Evolutionary conservation across 2,888 invertebrate species (phyloP).

Genomic region (Allolobophora icterica): DNA sequence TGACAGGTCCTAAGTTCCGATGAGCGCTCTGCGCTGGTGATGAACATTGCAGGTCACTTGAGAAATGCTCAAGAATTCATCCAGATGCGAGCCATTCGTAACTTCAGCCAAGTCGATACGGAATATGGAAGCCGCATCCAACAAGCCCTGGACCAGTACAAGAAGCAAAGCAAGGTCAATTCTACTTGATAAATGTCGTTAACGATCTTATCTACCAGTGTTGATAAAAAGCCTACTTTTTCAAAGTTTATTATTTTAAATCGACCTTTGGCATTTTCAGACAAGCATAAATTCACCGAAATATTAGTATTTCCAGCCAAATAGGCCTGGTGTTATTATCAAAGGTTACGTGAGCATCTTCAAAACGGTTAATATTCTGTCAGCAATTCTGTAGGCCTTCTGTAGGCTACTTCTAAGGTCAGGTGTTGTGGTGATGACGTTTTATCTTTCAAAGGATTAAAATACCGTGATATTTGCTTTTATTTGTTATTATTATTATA

Average conservation of each 20-base stretch:
- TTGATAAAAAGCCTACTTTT: background rate
- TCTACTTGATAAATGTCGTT: background rate
- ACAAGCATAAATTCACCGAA: no score
- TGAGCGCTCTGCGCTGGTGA: conserved; percentile 76
- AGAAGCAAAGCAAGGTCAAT: background rate
- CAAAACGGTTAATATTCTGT: no score
- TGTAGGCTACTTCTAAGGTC: no score
- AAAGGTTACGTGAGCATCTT: no score
- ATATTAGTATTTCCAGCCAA: no score
- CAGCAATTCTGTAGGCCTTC: no score
- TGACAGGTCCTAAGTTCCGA: conserved; percentile 73
- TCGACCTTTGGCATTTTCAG: no score
- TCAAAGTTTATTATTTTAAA: background rate
- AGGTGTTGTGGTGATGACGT: no score
- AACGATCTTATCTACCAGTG: background rate
- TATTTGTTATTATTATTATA: no score
- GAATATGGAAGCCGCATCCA: conserved; percentile 72
- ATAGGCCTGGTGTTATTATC: no score
- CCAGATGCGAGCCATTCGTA: conserved; percentile 80
- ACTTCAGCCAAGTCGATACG: conserved; percentile 81
- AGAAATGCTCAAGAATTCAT: conserved; percentile 82
- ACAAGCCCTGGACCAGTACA: background rate
- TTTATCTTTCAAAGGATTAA: no score
- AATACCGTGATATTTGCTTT: no score
- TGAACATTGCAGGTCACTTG: conserved; percentile 82